Evolutionary conservation across 2,113 vertebrate species (phyloP), one percentile per base, ranked within the genome.

Genomic region (Taxidea taxus): DNA sequence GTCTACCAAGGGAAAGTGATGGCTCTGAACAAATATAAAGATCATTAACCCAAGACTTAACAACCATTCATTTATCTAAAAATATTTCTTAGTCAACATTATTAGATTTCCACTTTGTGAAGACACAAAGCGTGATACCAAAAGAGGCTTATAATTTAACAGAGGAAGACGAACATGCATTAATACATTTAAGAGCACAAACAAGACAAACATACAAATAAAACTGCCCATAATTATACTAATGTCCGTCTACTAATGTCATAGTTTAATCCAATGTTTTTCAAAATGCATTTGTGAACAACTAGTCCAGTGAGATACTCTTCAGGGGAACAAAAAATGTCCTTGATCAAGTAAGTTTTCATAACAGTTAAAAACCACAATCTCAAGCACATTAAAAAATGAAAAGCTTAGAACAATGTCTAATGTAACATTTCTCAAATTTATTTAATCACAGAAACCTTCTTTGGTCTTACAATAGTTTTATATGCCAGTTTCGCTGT

Each of bases 1-100:
- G 70, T 85, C 62, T 96, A 37, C 25, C 87, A 95, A 91, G 75
- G n/a, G 77, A 93, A 80, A 84, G 5, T 78, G 77, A 95, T 39
- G 54, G 54, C n/a, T 86, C 58, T n/a, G 34, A 85, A 85, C n/a
- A 87, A 95, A 96, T 75, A 58, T 72, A 90, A 98, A 83, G 39
- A 94, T 74, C 20, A 93, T 54, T 91, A 95, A 77, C 12, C 62
- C 47, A 21, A 87, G 56, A 96, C 3, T 15, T 87, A 97, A 66
- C 10, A 87, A 29, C 66, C 39, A 94, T 77, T 86, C 72, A 82
- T 74, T 97, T 97, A 90, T 56, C 49, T 90, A 56, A 39, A 3
- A 87, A 80, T 75, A 64, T 44, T 78, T 97, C 27, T 95, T 86
- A 90, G 93, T 13, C 87, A 95, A 96, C 49, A 86, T 91, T 78